Percentiles rank a stretch among this genome's conserved stretches.
Conservation (phyloP, 1,140 invertebrate species). For the Drosophila virilis region DNA sequence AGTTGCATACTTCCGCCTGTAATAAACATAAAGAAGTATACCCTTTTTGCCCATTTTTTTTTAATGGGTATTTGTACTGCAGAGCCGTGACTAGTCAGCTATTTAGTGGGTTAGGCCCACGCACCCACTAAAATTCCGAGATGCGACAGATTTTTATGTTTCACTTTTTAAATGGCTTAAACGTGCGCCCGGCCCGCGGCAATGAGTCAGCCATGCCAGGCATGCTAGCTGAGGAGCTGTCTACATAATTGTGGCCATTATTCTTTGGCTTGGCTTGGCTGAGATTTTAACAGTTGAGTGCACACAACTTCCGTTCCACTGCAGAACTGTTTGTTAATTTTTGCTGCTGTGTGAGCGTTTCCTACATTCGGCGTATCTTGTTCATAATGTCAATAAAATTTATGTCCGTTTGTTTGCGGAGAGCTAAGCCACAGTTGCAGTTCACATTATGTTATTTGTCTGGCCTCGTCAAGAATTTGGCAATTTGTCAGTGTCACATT, state of each 20-base stretch:
- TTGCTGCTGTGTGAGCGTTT: conserved; percentile 43
- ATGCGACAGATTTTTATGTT: conserved; percentile 42
- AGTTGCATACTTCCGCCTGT: too few relatives aligned
- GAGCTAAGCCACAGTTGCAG: not conserved
- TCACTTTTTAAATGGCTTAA: conserved; percentile 60
- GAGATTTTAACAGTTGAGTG: conserved; percentile 70
- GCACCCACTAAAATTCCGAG: conserved; percentile 52
- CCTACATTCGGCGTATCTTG: conserved; percentile 63
- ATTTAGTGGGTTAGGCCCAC: conserved; percentile 21
- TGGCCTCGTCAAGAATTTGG: conserved; percentile 75
- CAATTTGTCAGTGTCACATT: conserved; percentile 78
- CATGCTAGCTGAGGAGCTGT: not conserved
- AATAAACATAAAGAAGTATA: too few relatives aligned
- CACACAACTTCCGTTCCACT: conserved; percentile 77
- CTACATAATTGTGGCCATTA: conserved; percentile 46
- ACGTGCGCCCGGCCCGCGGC: conserved; percentile 26
- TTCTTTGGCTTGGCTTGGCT: conserved; percentile 62
- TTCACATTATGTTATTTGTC: conserved; percentile 17
- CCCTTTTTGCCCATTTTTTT: too few relatives aligned
- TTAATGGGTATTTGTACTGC: not conserved
- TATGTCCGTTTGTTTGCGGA: conserved; percentile 63
- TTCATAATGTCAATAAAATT: conserved; percentile 83
- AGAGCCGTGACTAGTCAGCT: not conserved
- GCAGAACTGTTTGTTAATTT: conserved; percentile 27
- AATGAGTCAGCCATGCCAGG: conserved; percentile 1